Conservation (phyloP, 1,140 invertebrate species). For the Mercenaria mercenaria region DNA sequence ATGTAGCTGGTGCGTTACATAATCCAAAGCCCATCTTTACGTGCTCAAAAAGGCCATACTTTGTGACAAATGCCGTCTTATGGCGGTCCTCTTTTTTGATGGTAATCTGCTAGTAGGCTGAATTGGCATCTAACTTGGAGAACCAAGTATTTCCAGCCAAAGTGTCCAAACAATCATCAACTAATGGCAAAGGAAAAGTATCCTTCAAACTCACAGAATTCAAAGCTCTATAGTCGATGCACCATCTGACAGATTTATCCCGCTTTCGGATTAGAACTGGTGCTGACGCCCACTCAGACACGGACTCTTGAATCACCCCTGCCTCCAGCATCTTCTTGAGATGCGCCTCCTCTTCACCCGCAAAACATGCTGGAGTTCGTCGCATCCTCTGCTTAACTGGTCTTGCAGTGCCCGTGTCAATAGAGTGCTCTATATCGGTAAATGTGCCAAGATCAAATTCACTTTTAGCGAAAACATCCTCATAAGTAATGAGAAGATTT, state of each 20-base stretch:
- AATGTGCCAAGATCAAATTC: slow-evolving; percentile 64
- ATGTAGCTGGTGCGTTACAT: neutral
- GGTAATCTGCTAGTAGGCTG: slow-evolving; percentile 19
- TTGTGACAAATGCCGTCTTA: slow-evolving; percentile 17
- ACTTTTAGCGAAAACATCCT: slow-evolving; percentile 60
- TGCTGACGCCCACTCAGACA: slow-evolving; percentile 33
- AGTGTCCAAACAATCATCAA: slow-evolving; percentile 4
- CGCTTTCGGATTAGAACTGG: slow-evolving; percentile 40
- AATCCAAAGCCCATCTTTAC: neutral
- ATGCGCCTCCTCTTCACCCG: slow-evolving; percentile 60
- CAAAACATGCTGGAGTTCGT: slow-evolving; percentile 56
- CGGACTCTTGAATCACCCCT: slow-evolving; percentile 15
- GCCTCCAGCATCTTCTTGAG: slow-evolving; percentile 53
- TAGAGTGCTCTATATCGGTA: slow-evolving; percentile 51
- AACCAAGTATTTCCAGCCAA: slow-evolving; percentile 2
- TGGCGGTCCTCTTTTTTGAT: neutral
- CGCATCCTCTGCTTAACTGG: slow-evolving; percentile 58
- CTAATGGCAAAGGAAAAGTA: slow-evolving; percentile 23
- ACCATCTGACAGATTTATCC: slow-evolving; percentile 28
- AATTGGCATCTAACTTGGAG: slow-evolving; percentile 43
- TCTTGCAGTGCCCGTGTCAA: slow-evolving; percentile 39
- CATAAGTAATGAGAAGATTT: neutral
- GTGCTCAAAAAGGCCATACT: slow-evolving; percentile 34
- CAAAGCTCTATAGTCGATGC: slow-evolving; percentile 48
- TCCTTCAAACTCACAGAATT: slow-evolving; percentile 39